Evolutionary conservation across 2,113 vertebrate species (phyloP), one percentile per base, ranked within the genome.

Genomic region (Nibea albiflora): DNA sequence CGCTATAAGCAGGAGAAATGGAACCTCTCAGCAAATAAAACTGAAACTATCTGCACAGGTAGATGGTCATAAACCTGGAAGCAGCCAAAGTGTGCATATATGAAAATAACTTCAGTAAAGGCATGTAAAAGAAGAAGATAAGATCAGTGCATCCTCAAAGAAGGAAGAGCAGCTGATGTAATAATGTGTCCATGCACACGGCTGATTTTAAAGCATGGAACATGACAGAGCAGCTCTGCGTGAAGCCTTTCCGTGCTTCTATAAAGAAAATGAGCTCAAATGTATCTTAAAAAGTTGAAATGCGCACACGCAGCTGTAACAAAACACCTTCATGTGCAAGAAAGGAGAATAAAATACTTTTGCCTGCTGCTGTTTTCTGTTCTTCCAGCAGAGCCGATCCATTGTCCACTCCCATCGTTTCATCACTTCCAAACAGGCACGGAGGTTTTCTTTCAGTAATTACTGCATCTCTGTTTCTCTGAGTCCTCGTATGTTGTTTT

Each of bases 371-470:
- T 8, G 47, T 47, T 60, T 79, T 14, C 49, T 52, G 12, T 44
- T 70, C 76, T 22, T 76, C 28, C 60, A 70, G 22, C 54, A 73
- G 35, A 64, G 35, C 7, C 0, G 46, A 49, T 35, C 71, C 78
- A 61, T 78, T 76, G 0, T 31, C 68, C 49, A 54, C 14, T 50
- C 62, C 70, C 84, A 84, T 86, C 3, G 11, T 20, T 3, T 62
- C 57, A 24, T 65, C 26, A 56, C 15, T 11, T 28, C 19, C 42
- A 54, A 31, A 9, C 47, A 46, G 19, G 6, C 11, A 2, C 12
- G 0, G 22, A 44, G 44, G 1, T 50, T 17, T 54, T 11, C 1
- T 53, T 62, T 26, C 0, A 66, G 24, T 61, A 9, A 52, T 0
- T 22, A 15, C 6, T 19, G 22, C 11, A 46, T 4, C 15, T 22